Conservation (phyloP, 2,888 invertebrate species). For the Epinotia bilunana region DNA sequence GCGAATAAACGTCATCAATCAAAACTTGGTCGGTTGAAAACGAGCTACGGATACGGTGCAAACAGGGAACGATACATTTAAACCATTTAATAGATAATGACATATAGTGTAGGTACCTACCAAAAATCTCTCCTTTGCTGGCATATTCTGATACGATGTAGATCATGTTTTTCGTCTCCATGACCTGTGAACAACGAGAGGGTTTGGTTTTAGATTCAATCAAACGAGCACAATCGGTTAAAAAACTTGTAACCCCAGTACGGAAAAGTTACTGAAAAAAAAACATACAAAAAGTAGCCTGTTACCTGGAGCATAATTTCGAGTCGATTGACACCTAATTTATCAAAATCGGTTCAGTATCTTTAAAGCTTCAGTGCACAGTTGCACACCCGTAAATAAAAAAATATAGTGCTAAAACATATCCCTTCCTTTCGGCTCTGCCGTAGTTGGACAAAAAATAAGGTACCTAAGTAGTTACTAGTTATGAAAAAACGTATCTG, state of each 20-base stretch:
- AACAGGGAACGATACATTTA: slow-evolving; percentile 33
- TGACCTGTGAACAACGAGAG: slow-evolving; percentile 88
- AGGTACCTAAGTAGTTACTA: background rate
- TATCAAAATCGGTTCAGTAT: too few relatives aligned
- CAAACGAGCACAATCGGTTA: background rate
- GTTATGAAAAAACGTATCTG: background rate
- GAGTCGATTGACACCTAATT: too few relatives aligned
- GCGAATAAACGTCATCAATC: slow-evolving; percentile 43
- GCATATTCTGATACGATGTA: slow-evolving; percentile 99
- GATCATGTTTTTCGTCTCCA: slow-evolving; percentile 99
- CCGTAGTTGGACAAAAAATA: too few relatives aligned
- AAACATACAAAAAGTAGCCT: too few relatives aligned
- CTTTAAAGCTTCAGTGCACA: too few relatives aligned
- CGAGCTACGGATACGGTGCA: slow-evolving; percentile 4
- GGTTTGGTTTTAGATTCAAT: background rate
- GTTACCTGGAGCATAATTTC: too few relatives aligned
- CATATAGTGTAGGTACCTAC: slow-evolving; percentile 86
- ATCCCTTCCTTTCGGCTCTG: too few relatives aligned
- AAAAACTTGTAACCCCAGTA: too few relatives aligned
- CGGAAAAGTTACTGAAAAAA: too few relatives aligned
- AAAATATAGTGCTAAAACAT: too few relatives aligned
- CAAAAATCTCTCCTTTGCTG: slow-evolving; percentile 98
- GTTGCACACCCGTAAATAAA: too few relatives aligned
- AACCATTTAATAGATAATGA: slow-evolving; percentile 45
- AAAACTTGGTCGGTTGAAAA: slow-evolving; percentile 21